Base-by-base conservation (phyloP, 2,797 vertebrate species). In the Podarcis lilfordi region DNA sequence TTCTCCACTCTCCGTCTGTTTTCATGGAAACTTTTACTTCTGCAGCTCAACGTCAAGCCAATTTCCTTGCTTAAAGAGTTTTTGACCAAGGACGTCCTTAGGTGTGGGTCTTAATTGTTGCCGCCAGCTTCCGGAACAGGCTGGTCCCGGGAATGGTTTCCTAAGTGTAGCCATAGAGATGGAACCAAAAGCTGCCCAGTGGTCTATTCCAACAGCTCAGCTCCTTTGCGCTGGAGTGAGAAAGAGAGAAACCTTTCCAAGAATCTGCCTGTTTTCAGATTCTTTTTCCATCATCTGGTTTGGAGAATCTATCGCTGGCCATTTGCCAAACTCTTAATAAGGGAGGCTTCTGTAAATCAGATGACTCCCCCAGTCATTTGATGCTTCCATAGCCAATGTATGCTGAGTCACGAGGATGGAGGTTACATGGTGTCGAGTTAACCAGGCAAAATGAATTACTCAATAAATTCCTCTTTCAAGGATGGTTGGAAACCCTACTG, bases 311-410 rank as follows among this genome's bases (percentile, higher is more conserved):
- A 89, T 64, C 83, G 66, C 86, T 96, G 93, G 94, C 92, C 89
- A 0, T 0, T 19, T 92, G 93, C 93, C 87, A 89, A 91, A 86
- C 86, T 90, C 90, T 93, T 93, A 29, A 84, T 81, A 93, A 95
- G 90, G 40, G 87, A 91, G 87, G 84, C 85, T 94, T 91, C 92
- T 94, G 92, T 92, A 95, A 95, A 96, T 96, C 95, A 95, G 95
- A 96, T 95, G 95, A 96, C 92, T 93, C 80, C 50, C 68, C 87
- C 7, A 91, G 93, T 96, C 95, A 96, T 92, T 95, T 92, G 95
- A 95, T 95, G 88, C 92, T 90, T 92, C 90, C 90, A 91, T 91
- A 86, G 64, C 59, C 89, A 61, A 5, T 5, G 71, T 10, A 0
- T 89, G 92, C 92, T 93, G 88, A 95, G 95, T 96, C 95, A 96